Percentiles rank a stretch among this genome's conserved stretches.
Evolutionary conservation across 2,888 invertebrate genomes (phyloP).

Genomic region (Drosophila mimetica): DNA sequence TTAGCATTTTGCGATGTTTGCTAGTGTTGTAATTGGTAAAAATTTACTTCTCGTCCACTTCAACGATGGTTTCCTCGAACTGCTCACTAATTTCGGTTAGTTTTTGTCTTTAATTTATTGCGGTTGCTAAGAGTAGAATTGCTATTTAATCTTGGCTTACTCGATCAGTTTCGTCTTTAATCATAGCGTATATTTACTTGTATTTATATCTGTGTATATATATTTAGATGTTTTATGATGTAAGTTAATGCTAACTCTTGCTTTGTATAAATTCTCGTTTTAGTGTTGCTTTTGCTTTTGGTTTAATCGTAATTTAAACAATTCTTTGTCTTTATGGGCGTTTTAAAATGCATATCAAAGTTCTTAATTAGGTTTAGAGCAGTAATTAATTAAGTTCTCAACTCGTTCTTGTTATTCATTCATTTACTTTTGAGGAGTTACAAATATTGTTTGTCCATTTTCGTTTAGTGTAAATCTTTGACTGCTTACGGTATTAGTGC

Average conservation of each 20-base stretch:
- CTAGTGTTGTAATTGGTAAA: constrained; percentile 29
- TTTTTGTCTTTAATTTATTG: constrained; percentile 35
- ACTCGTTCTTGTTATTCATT: constrained; percentile 25
- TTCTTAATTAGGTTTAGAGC: constrained; percentile 63
- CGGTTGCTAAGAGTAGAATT: constrained; percentile 45
- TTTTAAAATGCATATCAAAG: constrained; percentile 78
- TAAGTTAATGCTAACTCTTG: constrained; percentile 69
- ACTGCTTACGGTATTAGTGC: constrained; percentile 53
- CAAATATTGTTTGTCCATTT: constrained; percentile 44
- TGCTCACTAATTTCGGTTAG: constrained; percentile 36
- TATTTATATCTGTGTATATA: constrained; percentile 24
- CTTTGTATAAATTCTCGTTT: constrained; percentile 72
- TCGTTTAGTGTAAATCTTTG: constrained; percentile 62
- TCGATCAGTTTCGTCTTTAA: constrained; percentile 43
- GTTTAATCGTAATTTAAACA: constrained; percentile 38
- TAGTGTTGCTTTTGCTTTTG: constrained; percentile 46
- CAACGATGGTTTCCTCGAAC: constrained; percentile 21
- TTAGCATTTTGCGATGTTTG: constrained; percentile 16
- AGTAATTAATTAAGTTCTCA: constrained; percentile 50
- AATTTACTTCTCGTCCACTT: constrained; percentile 8
- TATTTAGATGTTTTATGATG: constrained; percentile 54
- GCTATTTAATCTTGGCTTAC: constrained; percentile 38
- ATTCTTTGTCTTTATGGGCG: constrained; percentile 60
- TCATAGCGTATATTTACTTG: constrained; percentile 39
- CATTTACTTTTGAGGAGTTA: constrained; percentile 33